These are phyloP conservation scores for Scytalopus superciliaris DNA, from an alignment of 2,113 vertebrate genomes.

Conservation along the genomic window DNA sequence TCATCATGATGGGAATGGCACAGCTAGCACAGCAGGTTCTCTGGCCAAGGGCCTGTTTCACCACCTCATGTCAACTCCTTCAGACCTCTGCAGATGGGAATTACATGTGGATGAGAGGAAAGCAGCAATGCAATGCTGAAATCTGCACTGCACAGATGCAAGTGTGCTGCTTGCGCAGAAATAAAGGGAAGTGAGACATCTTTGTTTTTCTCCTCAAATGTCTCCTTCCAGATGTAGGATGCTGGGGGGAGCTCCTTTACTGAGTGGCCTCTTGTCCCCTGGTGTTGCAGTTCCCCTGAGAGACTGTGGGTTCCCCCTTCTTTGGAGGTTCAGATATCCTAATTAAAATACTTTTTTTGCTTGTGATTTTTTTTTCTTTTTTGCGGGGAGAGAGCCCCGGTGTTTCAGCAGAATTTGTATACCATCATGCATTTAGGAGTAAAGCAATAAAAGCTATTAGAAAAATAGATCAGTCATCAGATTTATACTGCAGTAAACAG, in stretches of 20 bases:
- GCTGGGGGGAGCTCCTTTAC: neutral
- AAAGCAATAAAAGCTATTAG: neutral
- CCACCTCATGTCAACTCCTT: neutral
- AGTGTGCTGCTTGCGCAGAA: neutral
- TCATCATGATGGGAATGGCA: neutral
- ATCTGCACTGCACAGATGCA: neutral
- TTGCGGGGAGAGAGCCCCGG: accelerated
- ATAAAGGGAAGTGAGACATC: neutral
- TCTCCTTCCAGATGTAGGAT: neutral
- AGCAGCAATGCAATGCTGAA: neutral
- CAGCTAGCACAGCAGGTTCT: accelerated
- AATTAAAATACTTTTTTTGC: neutral
- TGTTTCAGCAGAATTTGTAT: neutral
- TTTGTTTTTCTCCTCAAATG: neutral
- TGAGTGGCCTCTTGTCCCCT: neutral
- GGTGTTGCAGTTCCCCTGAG: neutral
- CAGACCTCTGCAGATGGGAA: neutral
- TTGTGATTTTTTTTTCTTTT: neutral
- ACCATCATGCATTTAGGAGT: neutral
- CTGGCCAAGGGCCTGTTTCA: neutral
- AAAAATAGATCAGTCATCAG: neutral
- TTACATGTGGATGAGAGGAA: accelerated
- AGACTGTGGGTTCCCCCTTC: neutral
- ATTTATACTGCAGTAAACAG: neutral
- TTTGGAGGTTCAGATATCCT: neutral